Conservation (phyloP, 2,888 invertebrate genomes). For the Oligia latruncula region DNA sequence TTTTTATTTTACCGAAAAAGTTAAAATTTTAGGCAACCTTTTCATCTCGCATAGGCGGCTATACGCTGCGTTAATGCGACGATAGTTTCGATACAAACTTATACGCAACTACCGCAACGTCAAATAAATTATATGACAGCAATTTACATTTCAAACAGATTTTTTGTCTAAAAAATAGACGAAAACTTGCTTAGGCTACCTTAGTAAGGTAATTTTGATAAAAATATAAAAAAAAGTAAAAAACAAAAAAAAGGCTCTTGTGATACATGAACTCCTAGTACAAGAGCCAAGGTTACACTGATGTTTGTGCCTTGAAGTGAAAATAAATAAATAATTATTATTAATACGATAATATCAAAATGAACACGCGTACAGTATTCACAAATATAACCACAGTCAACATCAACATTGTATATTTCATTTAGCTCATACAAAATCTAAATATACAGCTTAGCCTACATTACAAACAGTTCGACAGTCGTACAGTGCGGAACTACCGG, state of each 20-base stretch:
- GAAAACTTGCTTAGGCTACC: neutral
- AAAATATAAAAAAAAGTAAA: neutral
- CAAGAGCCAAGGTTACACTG: neutral
- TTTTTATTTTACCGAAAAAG: constrained; percentile 13
- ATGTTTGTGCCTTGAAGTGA: neutral
- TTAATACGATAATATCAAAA: constrained; percentile 29
- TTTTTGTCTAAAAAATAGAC: constrained; percentile 3
- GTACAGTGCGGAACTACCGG: constrained; percentile 70
- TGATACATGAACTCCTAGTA: neutral
- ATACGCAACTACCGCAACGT: neutral
- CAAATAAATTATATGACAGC: neutral
- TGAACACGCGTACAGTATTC: constrained; percentile 55
- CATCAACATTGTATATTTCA: constrained; percentile 84
- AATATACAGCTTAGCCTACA: constrained; percentile 78
- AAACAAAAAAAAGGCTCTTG: neutral
- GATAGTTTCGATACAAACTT: neutral
- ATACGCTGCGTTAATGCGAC: neutral
- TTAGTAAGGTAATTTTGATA: neutral
- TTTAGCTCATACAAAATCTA: constrained; percentile 89
- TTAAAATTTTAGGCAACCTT: neutral
- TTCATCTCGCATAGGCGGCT: neutral
- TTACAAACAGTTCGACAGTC: constrained; percentile 82
- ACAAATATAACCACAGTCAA: constrained; percentile 66
- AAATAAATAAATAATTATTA: neutral
- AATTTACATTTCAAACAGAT: neutral